A percentile compares a stretch with the other conserved stretches of the same genome.
phyloP scores from a whole-genome alignment of 1,140 invertebrate genomes.

The Bacillus rossius region DNA sequence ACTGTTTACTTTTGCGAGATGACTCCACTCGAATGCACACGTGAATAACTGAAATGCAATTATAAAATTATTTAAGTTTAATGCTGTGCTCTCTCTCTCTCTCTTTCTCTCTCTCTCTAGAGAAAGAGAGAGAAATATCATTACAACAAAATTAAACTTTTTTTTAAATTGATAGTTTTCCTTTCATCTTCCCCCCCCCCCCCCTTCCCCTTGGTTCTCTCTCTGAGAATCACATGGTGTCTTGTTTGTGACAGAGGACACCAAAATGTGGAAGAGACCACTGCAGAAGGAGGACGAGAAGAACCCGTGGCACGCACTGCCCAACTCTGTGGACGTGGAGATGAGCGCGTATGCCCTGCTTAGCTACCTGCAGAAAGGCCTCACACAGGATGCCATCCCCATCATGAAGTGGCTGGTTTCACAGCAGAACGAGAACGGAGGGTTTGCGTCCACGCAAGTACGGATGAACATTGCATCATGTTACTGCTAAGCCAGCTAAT shows the following conservation, averaged over 20 bases:
- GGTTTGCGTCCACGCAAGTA: constrained; percentile 72
- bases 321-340: constrained; percentile 75
- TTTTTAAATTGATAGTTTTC: too few species aligned
- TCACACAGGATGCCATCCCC: constrained; percentile 63
- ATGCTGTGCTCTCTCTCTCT: too few species aligned
- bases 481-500: not conserved
- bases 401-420: constrained; percentile 80
- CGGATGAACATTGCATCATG: not conserved
- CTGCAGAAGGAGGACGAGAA: constrained; percentile 51
- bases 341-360: constrained; percentile 80
- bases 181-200: too few species aligned
- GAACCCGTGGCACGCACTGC: constrained; percentile 64
- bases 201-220: too few species aligned
- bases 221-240: too few species aligned
- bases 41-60: too few species aligned
- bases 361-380: constrained; percentile 57
- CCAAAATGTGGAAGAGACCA: constrained; percentile 67
- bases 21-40: too few species aligned
- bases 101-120: too few species aligned
- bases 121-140: too few species aligned
- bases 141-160: too few species aligned
- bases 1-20: too few species aligned
- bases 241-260: constrained; percentile 42
- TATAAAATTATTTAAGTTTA: too few species aligned
- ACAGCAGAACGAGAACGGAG: constrained; percentile 73